These are phyloP conservation scores for Zoanthus sansibaricus DNA, from an alignment of 92 coral and sea anemone genomes.

Conservation along the genomic window DNA sequence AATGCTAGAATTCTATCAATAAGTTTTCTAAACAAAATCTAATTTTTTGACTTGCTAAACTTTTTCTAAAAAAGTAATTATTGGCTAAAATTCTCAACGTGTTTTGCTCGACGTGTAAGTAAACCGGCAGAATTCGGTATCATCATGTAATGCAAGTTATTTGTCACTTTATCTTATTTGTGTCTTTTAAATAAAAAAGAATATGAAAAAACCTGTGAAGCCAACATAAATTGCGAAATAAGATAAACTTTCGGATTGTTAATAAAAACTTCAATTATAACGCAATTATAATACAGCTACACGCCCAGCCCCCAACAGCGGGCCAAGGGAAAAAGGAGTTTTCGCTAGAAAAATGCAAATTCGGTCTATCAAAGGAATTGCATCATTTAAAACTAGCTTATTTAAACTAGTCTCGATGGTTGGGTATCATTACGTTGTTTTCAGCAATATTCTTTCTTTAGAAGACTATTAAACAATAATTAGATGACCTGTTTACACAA, in stretches of 20 bases:
- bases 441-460: background rate
- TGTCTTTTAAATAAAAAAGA: background rate
- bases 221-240: background rate
- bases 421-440: background rate
- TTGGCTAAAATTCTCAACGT: background rate
- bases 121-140: too few relatives aligned
- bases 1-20: too few relatives aligned
- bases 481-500: slow-evolving; percentile 18
- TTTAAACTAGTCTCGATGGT: background rate
- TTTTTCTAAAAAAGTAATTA: background rate
- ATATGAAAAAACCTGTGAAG: background rate
- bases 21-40: background rate
- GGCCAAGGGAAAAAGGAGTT: background rate
- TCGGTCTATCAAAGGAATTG: background rate
- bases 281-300: background rate
- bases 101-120: background rate
- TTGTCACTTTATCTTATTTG: background rate
- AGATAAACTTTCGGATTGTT: background rate
- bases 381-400: background rate
- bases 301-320: background rate
- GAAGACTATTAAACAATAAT: background rate
- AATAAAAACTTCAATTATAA: background rate
- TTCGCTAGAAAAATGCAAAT: background rate
- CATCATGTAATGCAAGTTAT: too few relatives aligned
- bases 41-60: too few relatives aligned